Conservation (phyloP, 2,888 invertebrate genomes). For the Tenthredo scrophulariae region DNA sequence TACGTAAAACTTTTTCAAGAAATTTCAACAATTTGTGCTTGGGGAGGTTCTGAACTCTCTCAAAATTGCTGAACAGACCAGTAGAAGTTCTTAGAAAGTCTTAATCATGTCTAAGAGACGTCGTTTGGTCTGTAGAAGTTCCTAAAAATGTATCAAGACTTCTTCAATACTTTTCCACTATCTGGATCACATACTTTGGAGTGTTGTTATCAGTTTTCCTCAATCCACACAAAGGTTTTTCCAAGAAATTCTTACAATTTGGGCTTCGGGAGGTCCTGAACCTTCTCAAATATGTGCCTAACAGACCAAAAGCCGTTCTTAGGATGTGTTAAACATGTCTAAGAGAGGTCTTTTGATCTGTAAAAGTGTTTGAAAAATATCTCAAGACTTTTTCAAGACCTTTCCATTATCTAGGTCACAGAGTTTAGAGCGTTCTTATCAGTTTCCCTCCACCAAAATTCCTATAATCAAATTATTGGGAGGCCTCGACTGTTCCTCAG, state of each 20-base stretch:
- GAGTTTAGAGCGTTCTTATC: neutral
- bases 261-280: neutral
- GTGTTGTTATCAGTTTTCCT: neutral
- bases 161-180: neutral
- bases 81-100: neutral
- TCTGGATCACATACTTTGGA: neutral
- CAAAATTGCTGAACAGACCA: neutral
- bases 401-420: neutral
- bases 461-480: neutral
- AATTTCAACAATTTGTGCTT: neutral
- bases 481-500: neutral
- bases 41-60: neutral
- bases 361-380: too few species aligned
- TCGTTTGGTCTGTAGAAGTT: neutral
- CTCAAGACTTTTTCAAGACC: neutral
- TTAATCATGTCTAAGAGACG: neutral
- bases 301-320: neutral
- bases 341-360: too few species aligned
- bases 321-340: neutral
- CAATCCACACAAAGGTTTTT: neutral
- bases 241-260: neutral
- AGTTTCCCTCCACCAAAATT: neutral
- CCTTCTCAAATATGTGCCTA: neutral
- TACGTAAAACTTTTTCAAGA: neutral
- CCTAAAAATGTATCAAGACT: neutral